Base-by-base conservation (phyloP, 2,797 vertebrate genomes). In the Ctenopoma multispine region DNA sequence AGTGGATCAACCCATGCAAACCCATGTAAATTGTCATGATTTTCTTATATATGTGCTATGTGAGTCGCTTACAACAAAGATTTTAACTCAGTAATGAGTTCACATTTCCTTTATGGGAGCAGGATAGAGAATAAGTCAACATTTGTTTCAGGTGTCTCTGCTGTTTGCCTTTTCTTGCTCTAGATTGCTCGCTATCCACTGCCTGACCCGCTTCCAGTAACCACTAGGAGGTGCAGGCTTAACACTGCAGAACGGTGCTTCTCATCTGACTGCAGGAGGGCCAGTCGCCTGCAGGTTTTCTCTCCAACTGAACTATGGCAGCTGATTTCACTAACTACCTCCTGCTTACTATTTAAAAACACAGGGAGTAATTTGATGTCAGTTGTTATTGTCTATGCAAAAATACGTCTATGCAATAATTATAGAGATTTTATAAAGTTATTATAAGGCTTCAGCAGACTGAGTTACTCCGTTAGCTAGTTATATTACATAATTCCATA, bases 181-280 rank as follows among this genome's bases (percentile, higher is more conserved):
- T 31, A 7, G 24, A 24, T 24, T 2, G 36, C 21, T 47, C 12
- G 40, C 10, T 9, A 10, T 20, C 46, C 12, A 10, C 15, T 59
- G 0, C 10, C 7, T 64, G 11, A 4, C 18, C n/a, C 51, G 72
- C 41, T 65, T 34, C 0, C 3, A 13, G 20, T 0, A 18, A 23
- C 77, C 83, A 75, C 67, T 34, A 50, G 77, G 74, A 53, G 80
- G 80, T 71, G 75, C 63, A 54, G 18, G 15, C 38, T 72, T 27
- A 31, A 59, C 72, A 8, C 49, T 23, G 20, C 6, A 73, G 14
- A 62, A 44, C 18, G 7, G 1, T 14, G 40, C 34, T 1, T 36
- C n/a, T 51, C 15, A 62, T 27, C 14, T 13, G 14, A 0, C 34
- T 48, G 13, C 5, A 4, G 7, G 9, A 17, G 5, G 29, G 5